Conservation (phyloP, 2,797 vertebrate genomes). For the Eleutherodactylus coqui region DNA sequence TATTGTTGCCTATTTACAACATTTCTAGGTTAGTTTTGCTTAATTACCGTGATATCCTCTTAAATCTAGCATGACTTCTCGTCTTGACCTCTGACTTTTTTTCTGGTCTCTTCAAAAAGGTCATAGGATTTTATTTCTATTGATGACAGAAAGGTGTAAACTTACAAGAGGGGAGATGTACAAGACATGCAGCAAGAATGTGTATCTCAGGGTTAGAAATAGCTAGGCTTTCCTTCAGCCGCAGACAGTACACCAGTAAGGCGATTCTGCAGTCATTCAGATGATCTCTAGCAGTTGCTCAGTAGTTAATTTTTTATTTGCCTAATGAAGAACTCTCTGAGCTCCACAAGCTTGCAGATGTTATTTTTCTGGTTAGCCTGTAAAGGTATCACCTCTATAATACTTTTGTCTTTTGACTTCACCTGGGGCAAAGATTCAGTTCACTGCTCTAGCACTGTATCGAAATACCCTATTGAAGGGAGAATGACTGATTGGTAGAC, state of each 20-base stretch:
- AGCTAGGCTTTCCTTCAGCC: too few species aligned
- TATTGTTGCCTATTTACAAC: background rate
- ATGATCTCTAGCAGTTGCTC: too few species aligned
- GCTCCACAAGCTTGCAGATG: too few species aligned
- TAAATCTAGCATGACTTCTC: conserved; percentile 21
- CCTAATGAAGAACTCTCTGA: too few species aligned
- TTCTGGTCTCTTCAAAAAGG: background rate
- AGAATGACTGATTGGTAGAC: too few species aligned
- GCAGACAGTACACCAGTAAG: too few species aligned
- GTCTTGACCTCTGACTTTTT: conserved; percentile 32
- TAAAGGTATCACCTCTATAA: too few species aligned
- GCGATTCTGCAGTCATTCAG: too few species aligned
- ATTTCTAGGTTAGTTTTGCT: conserved; percentile 7
- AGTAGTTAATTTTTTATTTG: too few species aligned
- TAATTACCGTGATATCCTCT: conserved; percentile 25
- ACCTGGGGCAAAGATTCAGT: background rate
- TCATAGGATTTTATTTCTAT: conserved; percentile 31
- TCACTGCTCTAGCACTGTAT: too few species aligned
- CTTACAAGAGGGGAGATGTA: conserved; percentile 44
- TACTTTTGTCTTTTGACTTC: background rate
- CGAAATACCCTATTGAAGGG: too few species aligned
- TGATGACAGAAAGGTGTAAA: conserved; percentile 53
- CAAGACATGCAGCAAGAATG: conserved; percentile 26
- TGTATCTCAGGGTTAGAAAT: conserved; percentile 2
- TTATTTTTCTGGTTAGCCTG: too few species aligned